phyloP scores from a whole-genome alignment of 2,888 invertebrate species.

The Rutpela maculata region DNA sequence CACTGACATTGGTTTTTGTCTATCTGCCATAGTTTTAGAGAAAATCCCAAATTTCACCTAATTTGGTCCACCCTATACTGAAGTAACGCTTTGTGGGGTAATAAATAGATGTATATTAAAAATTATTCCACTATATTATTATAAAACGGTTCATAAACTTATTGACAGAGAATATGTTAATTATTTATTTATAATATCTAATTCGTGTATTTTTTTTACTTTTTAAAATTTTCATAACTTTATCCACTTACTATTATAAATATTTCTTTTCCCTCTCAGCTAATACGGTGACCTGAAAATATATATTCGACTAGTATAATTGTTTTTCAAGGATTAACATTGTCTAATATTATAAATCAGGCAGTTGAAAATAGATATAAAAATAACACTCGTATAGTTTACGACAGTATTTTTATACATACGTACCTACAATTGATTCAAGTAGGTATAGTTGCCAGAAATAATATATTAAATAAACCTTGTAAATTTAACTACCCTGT shows the following conservation, averaged over 20 bases:
- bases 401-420: conserved; percentile 8
- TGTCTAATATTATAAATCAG: not conserved
- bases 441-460: not conserved
- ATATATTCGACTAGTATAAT: not conserved
- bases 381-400: not conserved
- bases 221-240: not conserved
- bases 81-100: too few relatives aligned
- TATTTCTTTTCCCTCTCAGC: conserved; percentile 13
- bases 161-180: too few relatives aligned
- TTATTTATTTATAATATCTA: too few relatives aligned
- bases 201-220: too few relatives aligned
- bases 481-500: not conserved
- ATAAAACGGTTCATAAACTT: too few relatives aligned
- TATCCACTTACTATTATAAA: not conserved
- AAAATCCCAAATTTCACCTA: too few relatives aligned
- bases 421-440: not conserved
- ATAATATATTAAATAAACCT: not conserved
- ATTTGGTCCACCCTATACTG: too few relatives aligned
- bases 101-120: too few relatives aligned
- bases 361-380: conserved; percentile 5
- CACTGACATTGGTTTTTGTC: too few relatives aligned
- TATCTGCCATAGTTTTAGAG: too few relatives aligned
- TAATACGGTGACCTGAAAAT: conserved; percentile 15
- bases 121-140: too few relatives aligned
- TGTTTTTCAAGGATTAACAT: not conserved